phyloP scores from a whole-genome alignment of 2,888 invertebrate genomes.

The Gymnosoma rotundatum region DNA sequence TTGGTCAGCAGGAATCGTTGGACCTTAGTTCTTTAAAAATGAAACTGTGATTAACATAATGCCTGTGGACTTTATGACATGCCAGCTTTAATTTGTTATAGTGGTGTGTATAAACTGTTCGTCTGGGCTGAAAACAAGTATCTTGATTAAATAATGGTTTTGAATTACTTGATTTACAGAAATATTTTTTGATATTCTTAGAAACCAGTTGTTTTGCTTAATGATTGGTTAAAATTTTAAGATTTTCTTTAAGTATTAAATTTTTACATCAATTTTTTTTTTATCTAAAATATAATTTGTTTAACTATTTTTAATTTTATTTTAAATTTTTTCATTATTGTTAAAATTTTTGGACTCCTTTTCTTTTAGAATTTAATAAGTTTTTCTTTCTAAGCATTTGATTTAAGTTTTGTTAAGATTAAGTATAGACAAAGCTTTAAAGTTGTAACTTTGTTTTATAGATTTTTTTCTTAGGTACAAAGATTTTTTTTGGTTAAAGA shows the following conservation, averaged over 20 bases:
- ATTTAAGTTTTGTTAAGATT: conserved; percentile 16
- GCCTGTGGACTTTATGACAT: too few relatives aligned
- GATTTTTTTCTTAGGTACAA: conserved; percentile 64
- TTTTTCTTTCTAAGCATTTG: conserved; percentile 23
- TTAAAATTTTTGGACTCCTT: conserved; percentile 66
- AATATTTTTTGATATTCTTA: conserved; percentile 9
- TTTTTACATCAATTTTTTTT: conserved; percentile 30
- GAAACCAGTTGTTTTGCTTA: conserved; percentile 60
- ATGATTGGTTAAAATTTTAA: conserved; percentile 37
- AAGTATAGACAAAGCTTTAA: conserved; percentile 62
- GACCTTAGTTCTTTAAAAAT: too few relatives aligned
- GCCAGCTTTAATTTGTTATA: too few relatives aligned
- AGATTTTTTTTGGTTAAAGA: conserved; percentile 36
- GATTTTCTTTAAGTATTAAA: conserved; percentile 3
- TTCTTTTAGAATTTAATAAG: conserved; percentile 48
- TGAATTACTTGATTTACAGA: conserved; percentile 15
- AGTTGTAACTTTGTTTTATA: conserved; percentile 27
- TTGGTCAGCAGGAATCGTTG: too few relatives aligned
- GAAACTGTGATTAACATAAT: too few relatives aligned
- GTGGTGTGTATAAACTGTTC: conserved; percentile 17
- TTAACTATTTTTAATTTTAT: conserved; percentile 29
- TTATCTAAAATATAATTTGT: conserved; percentile 61
- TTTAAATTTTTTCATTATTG: conserved; percentile 56
- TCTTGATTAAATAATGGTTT: not conserved
- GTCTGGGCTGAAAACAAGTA: conserved; percentile 17